Evolutionary conservation across 1,140 invertebrate species (phyloP).

Genomic region (Neodiprion pinetum): DNA sequence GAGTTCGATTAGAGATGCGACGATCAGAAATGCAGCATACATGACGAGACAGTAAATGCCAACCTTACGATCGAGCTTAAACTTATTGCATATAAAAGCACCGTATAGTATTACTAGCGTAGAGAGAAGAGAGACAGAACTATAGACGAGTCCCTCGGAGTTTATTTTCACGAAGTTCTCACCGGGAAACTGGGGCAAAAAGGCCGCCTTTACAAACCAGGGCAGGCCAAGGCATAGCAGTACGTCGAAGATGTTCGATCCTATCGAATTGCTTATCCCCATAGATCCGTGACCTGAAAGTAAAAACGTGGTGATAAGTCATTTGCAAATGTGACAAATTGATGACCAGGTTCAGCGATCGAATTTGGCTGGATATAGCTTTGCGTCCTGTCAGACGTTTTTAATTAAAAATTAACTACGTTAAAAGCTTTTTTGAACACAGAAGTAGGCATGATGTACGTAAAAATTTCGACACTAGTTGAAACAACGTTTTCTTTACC

Average conservation of each 20-base stretch:
- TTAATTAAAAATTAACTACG: conserved; percentile 4
- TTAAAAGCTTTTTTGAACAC: not conserved
- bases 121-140: conserved; percentile 79
- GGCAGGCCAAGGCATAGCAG: conserved; percentile 84
- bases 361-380: too few species aligned
- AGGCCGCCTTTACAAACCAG: conserved; percentile 84
- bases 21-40: conserved; percentile 77
- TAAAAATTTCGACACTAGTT: not conserved
- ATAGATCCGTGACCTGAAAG: conserved; percentile 79
- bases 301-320: conserved; percentile 32
- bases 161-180: conserved; percentile 79
- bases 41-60: conserved; percentile 79
- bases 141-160: conserved; percentile 84
- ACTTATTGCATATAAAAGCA: conserved; percentile 76
- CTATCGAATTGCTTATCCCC: conserved; percentile 88
- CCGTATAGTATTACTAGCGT: conserved; percentile 79
- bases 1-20: conserved; percentile 83
- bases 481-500: conserved; percentile 58
- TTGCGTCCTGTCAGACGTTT: not conserved
- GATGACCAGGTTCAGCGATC: too few species aligned
- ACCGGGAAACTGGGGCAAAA: conserved; percentile 71
- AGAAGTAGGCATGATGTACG: not conserved
- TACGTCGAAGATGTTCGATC: conserved; percentile 89
- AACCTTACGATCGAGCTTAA: conserved; percentile 77
- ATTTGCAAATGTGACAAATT: too few species aligned